Base-by-base conservation (phyloP, 2,888 invertebrate species). In the Neelides folsomi region DNA sequence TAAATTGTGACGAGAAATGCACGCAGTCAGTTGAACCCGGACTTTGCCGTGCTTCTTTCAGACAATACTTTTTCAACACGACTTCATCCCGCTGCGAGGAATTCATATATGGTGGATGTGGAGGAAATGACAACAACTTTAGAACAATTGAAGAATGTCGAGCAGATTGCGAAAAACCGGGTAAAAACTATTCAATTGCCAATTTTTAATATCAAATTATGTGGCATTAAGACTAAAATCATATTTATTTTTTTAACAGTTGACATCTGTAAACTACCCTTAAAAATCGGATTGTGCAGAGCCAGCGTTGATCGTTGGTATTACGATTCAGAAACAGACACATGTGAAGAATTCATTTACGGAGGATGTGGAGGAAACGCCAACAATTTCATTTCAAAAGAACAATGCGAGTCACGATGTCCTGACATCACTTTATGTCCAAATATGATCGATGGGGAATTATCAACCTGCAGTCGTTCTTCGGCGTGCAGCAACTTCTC, bases 341-440 rank as follows among this genome's bases (percentile, higher is more conserved):
- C 80, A 60, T 90, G 89, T 67, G 78, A 83, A 55, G 69, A 76
- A 9, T 82, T 87, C 68, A 71, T 71, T 15, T 81, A 79, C 67
- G 77, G 79, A 41, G 82, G 82, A n/a, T 83, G 83, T 66, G 81
- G 81, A 41, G 82, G 83, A 40, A 87, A 85, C 67, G 83, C 84
- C 68, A 90, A 90, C 70, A 83, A 86, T 67, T 90, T 90, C 72
- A 79, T 82, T 52, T 82, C 80, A 36, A 82, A 83, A 66, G 75
- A 81, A 34, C 82, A 84, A 61, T 89, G 88, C 70, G 81, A 81
- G 59, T 44, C 48, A 12, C 44, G 53, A 13, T 63, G 60, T 51
- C 55, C 62, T 52, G 68, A 67, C 55, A 36, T 66, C 37, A 66
- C 69, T 38, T 57, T 69, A 43, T 70, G 70, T 53, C 68, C 68